phyloP scores from a whole-genome alignment of 2,797 vertebrate species.

The Microctenopoma lineatum region DNA sequence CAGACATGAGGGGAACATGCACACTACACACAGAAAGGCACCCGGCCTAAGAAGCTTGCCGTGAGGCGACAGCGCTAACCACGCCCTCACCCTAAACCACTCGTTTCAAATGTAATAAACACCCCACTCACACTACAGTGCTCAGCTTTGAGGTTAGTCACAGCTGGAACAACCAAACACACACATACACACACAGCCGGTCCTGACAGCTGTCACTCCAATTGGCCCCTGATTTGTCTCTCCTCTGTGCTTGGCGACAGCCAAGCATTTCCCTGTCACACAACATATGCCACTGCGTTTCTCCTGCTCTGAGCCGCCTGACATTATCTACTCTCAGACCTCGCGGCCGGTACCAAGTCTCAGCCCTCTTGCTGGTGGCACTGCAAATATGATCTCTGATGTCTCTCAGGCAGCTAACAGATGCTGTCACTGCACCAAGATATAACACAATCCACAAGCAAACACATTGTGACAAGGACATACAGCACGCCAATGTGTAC shows the following conservation, averaged over 20 bases:
- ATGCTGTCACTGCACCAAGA: slow-evolving; percentile 80
- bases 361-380: slow-evolving; percentile 74
- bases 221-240: slow-evolving; percentile 76
- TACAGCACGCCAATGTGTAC: slow-evolving; percentile 35
- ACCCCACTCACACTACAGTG: neutral
- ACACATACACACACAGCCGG: slow-evolving; percentile 22
- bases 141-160: neutral
- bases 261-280: slow-evolving; percentile 79
- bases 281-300: slow-evolving; percentile 77
- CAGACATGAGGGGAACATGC: no score
- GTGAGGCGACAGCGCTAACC: no score
- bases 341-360: slow-evolving; percentile 70
- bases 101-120: neutral
- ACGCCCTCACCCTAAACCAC: neutral
- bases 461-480: slow-evolving; percentile 77
- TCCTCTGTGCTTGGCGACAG: slow-evolving; percentile 56
- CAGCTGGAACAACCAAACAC: neutral
- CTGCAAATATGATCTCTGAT: slow-evolving; percentile 76
- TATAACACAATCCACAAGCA: slow-evolving; percentile 65
- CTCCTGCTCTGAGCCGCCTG: slow-evolving; percentile 62
- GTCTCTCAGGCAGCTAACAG: slow-evolving; percentile 78
- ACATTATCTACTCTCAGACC: slow-evolving; percentile 79
- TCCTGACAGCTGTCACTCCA: slow-evolving; percentile 83
- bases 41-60: no score
- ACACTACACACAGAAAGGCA: no score